phyloP scores from a whole-genome alignment of 2,113 vertebrate genomes.

The Pandion haliaetus region DNA sequence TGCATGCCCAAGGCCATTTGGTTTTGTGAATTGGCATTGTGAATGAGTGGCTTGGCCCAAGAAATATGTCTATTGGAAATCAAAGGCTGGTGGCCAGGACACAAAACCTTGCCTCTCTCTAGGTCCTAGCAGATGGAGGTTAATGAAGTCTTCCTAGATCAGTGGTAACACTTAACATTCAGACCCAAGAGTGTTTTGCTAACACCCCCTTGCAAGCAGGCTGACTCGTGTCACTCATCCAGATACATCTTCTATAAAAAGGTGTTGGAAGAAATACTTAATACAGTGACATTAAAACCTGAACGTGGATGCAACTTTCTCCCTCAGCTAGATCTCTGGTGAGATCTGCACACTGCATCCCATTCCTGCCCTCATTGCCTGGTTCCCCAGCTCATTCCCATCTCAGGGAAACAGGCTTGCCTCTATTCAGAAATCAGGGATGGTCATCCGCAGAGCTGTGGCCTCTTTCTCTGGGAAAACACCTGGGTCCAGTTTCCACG shows the following conservation, averaged over 20 bases:
- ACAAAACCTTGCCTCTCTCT: neutral
- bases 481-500: neutral
- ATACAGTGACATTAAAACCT: neutral
- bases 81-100: neutral
- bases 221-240: neutral
- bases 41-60: neutral
- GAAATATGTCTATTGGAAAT: neutral
- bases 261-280: neutral
- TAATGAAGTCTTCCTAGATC: neutral
- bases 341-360: neutral
- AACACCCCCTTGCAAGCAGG: neutral
- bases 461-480: neutral
- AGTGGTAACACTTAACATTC: neutral
- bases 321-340: neutral
- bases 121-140: neutral
- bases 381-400: neutral
- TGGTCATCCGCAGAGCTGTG: neutral
- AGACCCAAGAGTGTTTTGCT: neutral
- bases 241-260: neutral
- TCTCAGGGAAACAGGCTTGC: neutral
- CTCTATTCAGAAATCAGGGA: neutral
- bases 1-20: neutral
- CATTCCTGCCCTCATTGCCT: neutral
- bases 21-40: neutral
- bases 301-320: neutral